Evolutionary conservation across 2,113 vertebrate species (phyloP), one percentile per base, ranked within the genome.

Genomic region (Struthio camelus): DNA sequence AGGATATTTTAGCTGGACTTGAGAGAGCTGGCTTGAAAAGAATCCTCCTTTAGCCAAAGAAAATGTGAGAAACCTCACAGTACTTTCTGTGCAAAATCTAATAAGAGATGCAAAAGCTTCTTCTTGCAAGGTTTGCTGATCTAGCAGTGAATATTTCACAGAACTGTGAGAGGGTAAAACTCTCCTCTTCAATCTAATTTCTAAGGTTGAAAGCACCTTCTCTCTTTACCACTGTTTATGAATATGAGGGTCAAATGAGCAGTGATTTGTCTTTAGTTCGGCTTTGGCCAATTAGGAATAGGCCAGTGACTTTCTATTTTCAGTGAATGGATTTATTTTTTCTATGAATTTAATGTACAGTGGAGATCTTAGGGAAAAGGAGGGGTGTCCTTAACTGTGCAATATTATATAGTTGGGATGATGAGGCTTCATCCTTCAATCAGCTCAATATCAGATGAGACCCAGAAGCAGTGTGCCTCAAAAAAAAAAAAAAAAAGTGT

Each of bases 221-320:
- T 93, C 38, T 87, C 53, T 70, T 80, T 80, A 51, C 62, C 28
- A 25, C 8, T 34, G 83, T 80, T 90, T 73, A 83, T 83, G 69
- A 87, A 59, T 54, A 22, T 54, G 93, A 67, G 54, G 72, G 93
- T 94, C 88, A 91, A 96, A 88, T 34, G 89, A 59, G 77, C 83
- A 81, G 80, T 42, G 83, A 90, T 80, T 80, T 85, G 80, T 80
- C 86, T 92, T 80, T 44, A 40, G 64, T 66, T 93, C 93, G 90
- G 54, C 76, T 94, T 90, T 87, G 25, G 27, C 76, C 90, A 78
- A 50, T 50, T 53, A 44, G 40, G 62, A 88, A 10, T 5, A 70
- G 44, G 67, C 11, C 8, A 25, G 28, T 11, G 53, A 75, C 66
- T 92, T 94, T 59, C 51, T 87, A 42, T 23, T 79, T 85, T 67